Evolutionary conservation across 2,888 invertebrate species (phyloP), one percentile per base, ranked within the genome.

Genomic region (Gastrophysa polygoni): DNA sequence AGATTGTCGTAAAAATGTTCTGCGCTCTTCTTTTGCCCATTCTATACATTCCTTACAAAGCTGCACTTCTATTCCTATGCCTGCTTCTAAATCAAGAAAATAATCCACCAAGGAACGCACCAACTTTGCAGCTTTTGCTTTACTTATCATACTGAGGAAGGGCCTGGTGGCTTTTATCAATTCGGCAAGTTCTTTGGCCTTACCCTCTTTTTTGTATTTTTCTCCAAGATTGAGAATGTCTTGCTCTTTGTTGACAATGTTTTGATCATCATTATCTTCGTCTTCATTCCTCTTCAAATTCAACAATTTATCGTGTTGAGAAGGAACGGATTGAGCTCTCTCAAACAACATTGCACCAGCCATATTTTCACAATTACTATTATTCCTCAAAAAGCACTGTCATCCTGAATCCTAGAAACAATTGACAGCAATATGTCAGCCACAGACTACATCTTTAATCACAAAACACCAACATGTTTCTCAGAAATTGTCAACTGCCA

Each of bases 61-160:
- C 82, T 94, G 91, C 57, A 92, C 92, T 85, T 97, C 97, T 68
- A 95, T 95, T 56, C 98, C 98, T 68, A 96, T 96, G 52, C 92
- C 94, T 67, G 96, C 96, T 81, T 98, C 97, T 83, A 99, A 88
- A 80, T 97, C 98, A 72, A 99, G 84, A 83, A 99, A 99, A 84
- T 96, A 91, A 81, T 99, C 99, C 10, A 99, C 98, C 72, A 99
- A 85, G 18, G 95, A 93, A 68, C 98, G 89, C 7, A 99, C 98
- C 75, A 99, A 84, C 83, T 99, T 99, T 0, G 98, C 98, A 56
- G 99, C 99, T 84, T 99, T 99, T 32, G 99, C 98, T 85, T 99
- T 99, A 81, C 98, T 98, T 77, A 99, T 95, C 73, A 92, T 86
- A 75, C 91, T 91, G 63, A 99, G 87, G 81, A 99, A 99, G 14